phyloP scores from a whole-genome alignment of 2,888 invertebrate genomes.

The Nineta flava region DNA sequence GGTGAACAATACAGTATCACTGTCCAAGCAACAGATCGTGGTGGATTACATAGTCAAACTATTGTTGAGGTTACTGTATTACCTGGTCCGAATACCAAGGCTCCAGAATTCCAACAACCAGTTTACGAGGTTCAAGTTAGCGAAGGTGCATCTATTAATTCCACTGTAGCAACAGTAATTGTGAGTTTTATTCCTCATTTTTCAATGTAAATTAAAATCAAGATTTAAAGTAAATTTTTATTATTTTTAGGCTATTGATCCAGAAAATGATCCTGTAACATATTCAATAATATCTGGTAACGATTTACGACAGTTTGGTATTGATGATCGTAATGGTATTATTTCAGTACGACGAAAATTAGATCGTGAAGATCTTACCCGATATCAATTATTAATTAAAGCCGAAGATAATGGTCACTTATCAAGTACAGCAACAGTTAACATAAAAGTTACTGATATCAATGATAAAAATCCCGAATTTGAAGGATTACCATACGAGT shows the following conservation, averaged over 20 bases:
- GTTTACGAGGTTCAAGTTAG: conserved; percentile 78
- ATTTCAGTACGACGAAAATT: conserved; percentile 72
- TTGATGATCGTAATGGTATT: conserved; percentile 75
- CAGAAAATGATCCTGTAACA: conserved; percentile 71
- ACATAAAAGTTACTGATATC: conserved; percentile 78
- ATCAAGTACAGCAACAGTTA: conserved; percentile 67
- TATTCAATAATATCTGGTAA: conserved; percentile 82
- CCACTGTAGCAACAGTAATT: conserved; percentile 63
- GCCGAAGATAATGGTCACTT: conserved; percentile 77
- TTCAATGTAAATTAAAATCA: background rate
- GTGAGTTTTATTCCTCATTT: conserved; percentile 26
- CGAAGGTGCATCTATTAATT: conserved; percentile 77
- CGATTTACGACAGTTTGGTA: conserved; percentile 72
- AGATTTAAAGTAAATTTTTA: background rate
- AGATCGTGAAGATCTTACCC: conserved; percentile 76
- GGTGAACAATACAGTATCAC: conserved; percentile 84
- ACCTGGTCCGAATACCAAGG: conserved; percentile 66
- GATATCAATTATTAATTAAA: conserved; percentile 69
- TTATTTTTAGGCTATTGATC: conserved; percentile 56
- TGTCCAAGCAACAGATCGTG: conserved; percentile 65
- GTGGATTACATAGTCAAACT: conserved; percentile 66
- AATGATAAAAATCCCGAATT: conserved; percentile 88
- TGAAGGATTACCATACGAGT: conserved; percentile 62
- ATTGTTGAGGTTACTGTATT: conserved; percentile 74
- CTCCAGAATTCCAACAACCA: conserved; percentile 67